These are phyloP conservation scores for Mamestra configurata DNA, from an alignment of 1,140 invertebrate species.

Conservation along the genomic window DNA sequence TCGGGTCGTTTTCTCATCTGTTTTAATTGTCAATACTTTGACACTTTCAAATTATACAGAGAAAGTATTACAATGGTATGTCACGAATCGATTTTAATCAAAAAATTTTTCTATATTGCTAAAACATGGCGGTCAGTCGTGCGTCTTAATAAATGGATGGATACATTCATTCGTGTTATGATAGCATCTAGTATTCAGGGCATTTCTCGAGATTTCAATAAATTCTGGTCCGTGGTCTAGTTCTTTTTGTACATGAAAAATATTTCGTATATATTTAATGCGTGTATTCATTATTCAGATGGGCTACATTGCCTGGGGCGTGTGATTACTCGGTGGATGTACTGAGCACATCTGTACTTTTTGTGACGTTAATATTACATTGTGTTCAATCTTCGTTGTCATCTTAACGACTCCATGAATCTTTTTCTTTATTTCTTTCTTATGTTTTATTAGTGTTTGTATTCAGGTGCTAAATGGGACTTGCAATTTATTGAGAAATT, in stretches of 20 bases:
- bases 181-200: conserved; percentile 48
- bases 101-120: conserved; percentile 44
- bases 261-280: conserved; percentile 19
- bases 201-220: conserved; percentile 43
- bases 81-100: conserved; percentile 52
- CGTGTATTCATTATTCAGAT: conserved; percentile 24
- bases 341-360: conserved; percentile 12
- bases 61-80: conserved; percentile 48
- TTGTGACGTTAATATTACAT: conserved; percentile 30
- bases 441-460: background rate
- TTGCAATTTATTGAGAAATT: background rate
- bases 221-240: conserved; percentile 27
- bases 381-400: conserved; percentile 32
- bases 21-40: conserved; percentile 51
- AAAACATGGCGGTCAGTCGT: conserved; percentile 42
- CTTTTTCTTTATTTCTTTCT: conserved; percentile 9
- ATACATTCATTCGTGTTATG: conserved; percentile 36
- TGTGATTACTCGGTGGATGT: background rate
- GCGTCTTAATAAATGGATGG: conserved; percentile 42
- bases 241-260: conserved; percentile 31
- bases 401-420: conserved; percentile 18
- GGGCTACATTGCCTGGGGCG: background rate
- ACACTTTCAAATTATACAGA: conserved; percentile 44
- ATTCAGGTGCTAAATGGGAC: background rate
- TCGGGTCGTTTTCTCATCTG: conserved; percentile 27